These are phyloP conservation scores for Leptinotarsa tumamoca DNA, from an alignment of 2,888 invertebrate genomes.

Conservation along the genomic window DNA sequence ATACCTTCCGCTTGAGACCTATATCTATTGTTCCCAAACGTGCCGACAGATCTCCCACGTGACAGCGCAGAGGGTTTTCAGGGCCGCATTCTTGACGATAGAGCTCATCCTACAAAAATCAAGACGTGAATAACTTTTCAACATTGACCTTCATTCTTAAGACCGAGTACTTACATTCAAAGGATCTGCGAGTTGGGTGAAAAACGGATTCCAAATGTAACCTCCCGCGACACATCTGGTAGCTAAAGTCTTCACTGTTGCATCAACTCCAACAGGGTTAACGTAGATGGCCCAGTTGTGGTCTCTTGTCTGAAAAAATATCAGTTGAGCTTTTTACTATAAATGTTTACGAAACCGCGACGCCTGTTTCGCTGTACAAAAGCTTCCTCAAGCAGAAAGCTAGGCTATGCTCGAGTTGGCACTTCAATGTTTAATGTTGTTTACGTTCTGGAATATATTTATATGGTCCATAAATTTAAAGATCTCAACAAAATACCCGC, in stretches of 20 bases:
- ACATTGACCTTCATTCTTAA: conserved; percentile 16
- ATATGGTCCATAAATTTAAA: too few relatives aligned
- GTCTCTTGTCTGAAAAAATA: conserved; percentile 75
- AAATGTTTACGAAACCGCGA: background rate
- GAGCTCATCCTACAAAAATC: conserved; percentile 76
- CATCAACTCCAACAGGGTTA: conserved; percentile 92
- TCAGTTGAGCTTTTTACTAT: background rate
- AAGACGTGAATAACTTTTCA: conserved; percentile 2
- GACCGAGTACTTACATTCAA: conserved; percentile 75
- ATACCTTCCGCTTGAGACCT: conserved; percentile 80
- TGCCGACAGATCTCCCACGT: conserved; percentile 90
- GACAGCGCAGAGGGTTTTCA: conserved; percentile 89
- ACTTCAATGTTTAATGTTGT: too few relatives aligned
- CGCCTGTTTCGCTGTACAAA: background rate
- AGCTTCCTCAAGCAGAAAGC: background rate
- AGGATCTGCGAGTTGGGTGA: conserved; percentile 90
- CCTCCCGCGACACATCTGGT: conserved; percentile 92
- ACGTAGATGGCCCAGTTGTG: conserved; percentile 94
- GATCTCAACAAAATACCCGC: too few relatives aligned
- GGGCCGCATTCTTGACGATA: conserved; percentile 90
- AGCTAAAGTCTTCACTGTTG: conserved; percentile 81
- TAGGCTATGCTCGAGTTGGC: too few relatives aligned
- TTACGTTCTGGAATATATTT: too few relatives aligned
- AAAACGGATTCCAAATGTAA: conserved; percentile 92
- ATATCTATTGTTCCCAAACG: conserved; percentile 86